A percentile compares a stretch with the other conserved stretches of the same genome.
Evolutionary conservation across 2,113 vertebrate genomes (phyloP).

Genomic region (Seriola quinqueradiata): DNA sequence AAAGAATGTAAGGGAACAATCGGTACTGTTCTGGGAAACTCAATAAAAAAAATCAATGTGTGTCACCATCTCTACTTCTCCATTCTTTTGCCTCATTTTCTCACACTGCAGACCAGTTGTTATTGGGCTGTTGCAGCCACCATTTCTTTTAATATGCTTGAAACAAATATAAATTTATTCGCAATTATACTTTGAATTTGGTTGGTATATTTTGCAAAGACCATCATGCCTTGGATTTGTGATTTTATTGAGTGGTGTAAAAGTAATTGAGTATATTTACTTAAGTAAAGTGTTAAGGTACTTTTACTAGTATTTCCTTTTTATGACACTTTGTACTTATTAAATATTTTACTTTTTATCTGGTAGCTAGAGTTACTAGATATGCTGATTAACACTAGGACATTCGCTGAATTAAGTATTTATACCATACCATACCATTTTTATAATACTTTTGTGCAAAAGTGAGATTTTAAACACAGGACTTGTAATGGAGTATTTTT

Average conservation of each 20-base stretch:
- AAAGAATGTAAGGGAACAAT: slow-evolving; percentile 51
- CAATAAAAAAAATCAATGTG: slow-evolving; percentile 61
- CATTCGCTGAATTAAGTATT: not conserved
- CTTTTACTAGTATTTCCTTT: not conserved
- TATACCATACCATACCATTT: not conserved
- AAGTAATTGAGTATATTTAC: not conserved
- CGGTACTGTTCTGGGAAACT: slow-evolving; percentile 43
- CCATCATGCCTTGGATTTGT: not conserved
- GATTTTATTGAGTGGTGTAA: not conserved
- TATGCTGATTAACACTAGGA: not conserved
- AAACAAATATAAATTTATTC: not conserved
- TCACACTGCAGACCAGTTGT: not conserved
- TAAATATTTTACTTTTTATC: too few relatives aligned
- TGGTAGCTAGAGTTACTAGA: not conserved
- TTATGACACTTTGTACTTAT: not conserved
- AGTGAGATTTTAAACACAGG: not conserved
- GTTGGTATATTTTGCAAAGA: not conserved
- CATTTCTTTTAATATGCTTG: not conserved
- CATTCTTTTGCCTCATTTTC: slow-evolving; percentile 31
- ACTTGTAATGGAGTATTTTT: not conserved
- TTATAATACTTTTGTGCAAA: not conserved
- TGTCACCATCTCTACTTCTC: slow-evolving; percentile 44
- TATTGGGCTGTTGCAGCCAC: not conserved
- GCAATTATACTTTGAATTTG: not conserved
- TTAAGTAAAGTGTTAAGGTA: not conserved